Base-by-base conservation (phyloP, 2,113 vertebrate genomes). In the Psilopsiagon aurifrons region DNA sequence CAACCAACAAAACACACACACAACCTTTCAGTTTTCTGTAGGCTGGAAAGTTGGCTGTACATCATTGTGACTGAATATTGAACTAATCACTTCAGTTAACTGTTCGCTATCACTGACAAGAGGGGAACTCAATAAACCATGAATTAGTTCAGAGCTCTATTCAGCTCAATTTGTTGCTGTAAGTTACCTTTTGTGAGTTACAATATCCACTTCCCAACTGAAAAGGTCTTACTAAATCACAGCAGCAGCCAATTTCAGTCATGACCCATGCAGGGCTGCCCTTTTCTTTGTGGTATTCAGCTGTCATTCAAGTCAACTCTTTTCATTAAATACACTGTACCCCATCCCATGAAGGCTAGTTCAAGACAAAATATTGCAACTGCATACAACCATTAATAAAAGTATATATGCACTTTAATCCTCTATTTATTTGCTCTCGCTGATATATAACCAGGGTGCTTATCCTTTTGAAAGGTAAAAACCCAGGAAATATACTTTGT, bases 121-220 rank as follows among this genome's bases (percentile, higher is more conserved):
- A 91, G 84, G 47, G 82, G 71, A 92, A 90, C 96, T 97, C 93
- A 96, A 97, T 95, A 94, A 92, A 85, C 91, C 83, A 68, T 84
- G 95, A 96, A 94, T 97, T 95, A 96, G 91, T 95, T 94, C 86
- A 86, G 87, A 98, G 97, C 95, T 97, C 97, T 96, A 98, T 98
- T 98, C 97, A 96, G 97, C 97, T 98, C 98, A 98, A 98, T 98
- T 98, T 98, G 98, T 98, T 98, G 97, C 98, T 98, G 96, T 97
- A 98, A 98, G 98, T 98, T 98, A 98, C 98, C 98, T 98, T 98
- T 98, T 97, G 97, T 97, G 97, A 98, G 95, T 97, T 97, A 97
- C 98, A 98, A 98, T 98, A 98, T 98, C 97, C 97, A 97, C 95
- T 96, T 97, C 96, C 96, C 94, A 94, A 94, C 96, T 95, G 97